Conservation (phyloP, 2,113 vertebrate genomes). For the Pteronura brasiliensis region DNA sequence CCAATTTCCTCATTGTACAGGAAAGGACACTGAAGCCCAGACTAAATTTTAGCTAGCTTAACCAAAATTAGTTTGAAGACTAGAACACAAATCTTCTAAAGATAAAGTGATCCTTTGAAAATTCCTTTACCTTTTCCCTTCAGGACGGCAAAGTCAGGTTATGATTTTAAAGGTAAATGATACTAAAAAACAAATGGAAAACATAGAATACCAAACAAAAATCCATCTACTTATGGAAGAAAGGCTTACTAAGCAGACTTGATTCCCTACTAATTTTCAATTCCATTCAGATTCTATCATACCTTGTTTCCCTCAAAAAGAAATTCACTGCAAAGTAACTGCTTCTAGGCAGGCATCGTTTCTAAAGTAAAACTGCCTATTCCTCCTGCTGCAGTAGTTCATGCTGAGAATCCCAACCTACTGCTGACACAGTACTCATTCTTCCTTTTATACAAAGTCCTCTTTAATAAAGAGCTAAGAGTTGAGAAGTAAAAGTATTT, state of each 20-base stretch:
- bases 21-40: not conserved
- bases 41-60: not conserved
- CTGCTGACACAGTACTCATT: not conserved
- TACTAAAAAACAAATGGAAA: not conserved
- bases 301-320: not conserved
- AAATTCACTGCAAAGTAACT: not conserved
- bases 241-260: not conserved
- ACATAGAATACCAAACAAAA: not conserved
- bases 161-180: constrained; percentile 46
- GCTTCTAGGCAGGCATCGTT: not conserved
- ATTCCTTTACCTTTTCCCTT: not conserved
- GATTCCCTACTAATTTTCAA: not conserved
- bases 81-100: not conserved
- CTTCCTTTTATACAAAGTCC: not conserved
- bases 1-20: not conserved
- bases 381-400: not conserved
- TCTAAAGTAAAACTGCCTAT: not conserved
- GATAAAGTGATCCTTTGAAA: not conserved
- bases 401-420: not conserved
- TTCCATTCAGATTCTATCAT: not conserved
- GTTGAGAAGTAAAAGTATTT: not conserved
- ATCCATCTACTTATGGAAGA: not conserved
- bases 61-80: not conserved
- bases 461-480: not conserved
- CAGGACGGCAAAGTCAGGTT: not conserved